phyloP scores from a whole-genome alignment of 2,888 invertebrate genomes.

The Mythimna pallens region DNA sequence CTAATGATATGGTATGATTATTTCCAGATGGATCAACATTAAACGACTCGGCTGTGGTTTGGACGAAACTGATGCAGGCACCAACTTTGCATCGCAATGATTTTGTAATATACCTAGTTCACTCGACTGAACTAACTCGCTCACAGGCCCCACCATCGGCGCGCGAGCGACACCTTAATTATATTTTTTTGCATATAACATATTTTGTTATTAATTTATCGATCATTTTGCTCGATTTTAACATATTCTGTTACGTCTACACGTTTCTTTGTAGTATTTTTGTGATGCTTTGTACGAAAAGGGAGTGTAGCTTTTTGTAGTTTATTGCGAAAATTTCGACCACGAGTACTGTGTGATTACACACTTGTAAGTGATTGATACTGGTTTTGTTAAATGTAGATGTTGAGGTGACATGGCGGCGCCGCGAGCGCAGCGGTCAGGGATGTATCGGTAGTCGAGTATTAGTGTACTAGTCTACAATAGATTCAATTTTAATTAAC shows the following conservation, averaged over 20 bases:
- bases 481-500: conserved; percentile 33
- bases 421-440: conserved; percentile 12
- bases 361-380: conserved; percentile 63
- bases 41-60: conserved; percentile 73
- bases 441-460: conserved; percentile 63
- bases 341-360: conserved; percentile 62
- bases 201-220: conserved; percentile 88
- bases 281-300: conserved; percentile 82
- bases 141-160: conserved; percentile 61
- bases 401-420: conserved; percentile 49
- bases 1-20: conserved; percentile 8
- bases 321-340: conserved; percentile 71
- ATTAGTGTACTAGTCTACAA: conserved; percentile 57
- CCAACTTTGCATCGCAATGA: conserved; percentile 72
- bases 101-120: conserved; percentile 71
- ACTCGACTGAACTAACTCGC: conserved; percentile 63
- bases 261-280: conserved; percentile 84
- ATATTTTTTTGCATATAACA: conserved; percentile 85
- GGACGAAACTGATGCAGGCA: conserved; percentile 71
- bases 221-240: conserved; percentile 83
- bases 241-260: conserved; percentile 81
- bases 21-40: conserved; percentile 89
- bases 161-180: conserved; percentile 71
- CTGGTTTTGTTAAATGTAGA: conserved; percentile 63
- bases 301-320: conserved; percentile 76